Conservation (phyloP, 2,888 invertebrate genomes). For the Alentia gelatinosa region DNA sequence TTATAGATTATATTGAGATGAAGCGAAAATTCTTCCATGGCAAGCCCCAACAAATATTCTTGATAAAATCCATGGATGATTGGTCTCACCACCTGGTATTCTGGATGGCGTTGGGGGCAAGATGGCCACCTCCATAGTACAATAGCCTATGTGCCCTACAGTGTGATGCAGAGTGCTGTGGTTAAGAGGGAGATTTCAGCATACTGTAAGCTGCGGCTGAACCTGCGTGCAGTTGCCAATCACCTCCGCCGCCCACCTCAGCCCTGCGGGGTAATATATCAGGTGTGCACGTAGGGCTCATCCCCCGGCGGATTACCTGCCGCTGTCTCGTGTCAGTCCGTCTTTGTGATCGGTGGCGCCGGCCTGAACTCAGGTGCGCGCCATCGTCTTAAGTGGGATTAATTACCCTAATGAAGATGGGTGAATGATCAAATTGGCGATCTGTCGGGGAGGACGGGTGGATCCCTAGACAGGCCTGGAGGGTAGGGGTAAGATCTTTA, state of each 20-base stretch:
- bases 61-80: too few relatives aligned
- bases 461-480: not conserved
- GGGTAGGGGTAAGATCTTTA: not conserved
- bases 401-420: slow-evolving; percentile 46
- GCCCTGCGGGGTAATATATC: not conserved
- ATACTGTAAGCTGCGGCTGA: too few relatives aligned
- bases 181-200: too few relatives aligned
- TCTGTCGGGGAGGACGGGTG: not conserved
- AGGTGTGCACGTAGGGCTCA: not conserved
- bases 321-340: not conserved
- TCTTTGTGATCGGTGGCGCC: slow-evolving; percentile 11
- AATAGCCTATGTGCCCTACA: too few relatives aligned
- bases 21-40: too few relatives aligned
- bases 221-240: too few relatives aligned
- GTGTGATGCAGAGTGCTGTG: too few relatives aligned
- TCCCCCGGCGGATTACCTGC: not conserved
- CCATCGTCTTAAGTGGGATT: slow-evolving; percentile 28
- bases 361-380: slow-evolving; percentile 38
- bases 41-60: too few relatives aligned
- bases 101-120: too few relatives aligned
- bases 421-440: slow-evolving; percentile 44
- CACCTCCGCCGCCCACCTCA: not conserved
- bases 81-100: too few relatives aligned
- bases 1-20: too few relatives aligned
- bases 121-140: too few relatives aligned